Conservation (phyloP, 2,797 vertebrate genomes). For the Gambelia wislizenii region DNA sequence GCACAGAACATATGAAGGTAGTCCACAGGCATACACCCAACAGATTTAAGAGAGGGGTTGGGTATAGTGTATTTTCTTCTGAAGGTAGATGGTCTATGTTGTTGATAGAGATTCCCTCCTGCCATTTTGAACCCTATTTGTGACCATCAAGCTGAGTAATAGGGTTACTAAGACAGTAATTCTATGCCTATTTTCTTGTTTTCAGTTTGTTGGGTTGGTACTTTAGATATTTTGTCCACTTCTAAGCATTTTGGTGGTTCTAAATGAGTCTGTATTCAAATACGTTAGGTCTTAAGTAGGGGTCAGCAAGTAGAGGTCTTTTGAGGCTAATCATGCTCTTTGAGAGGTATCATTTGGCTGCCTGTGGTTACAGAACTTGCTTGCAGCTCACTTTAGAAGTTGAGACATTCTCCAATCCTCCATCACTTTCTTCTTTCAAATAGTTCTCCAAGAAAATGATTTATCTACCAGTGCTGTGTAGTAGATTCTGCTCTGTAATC, state of each 20-base stretch:
- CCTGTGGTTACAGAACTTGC: not conserved
- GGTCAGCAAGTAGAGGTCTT: not conserved
- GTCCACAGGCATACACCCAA: too few relatives aligned
- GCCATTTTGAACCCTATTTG: not conserved
- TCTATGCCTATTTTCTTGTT: not conserved
- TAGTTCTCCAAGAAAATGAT: not conserved
- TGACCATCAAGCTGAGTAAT: not conserved
- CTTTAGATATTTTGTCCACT: not conserved
- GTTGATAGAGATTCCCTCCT: not conserved
- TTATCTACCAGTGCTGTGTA: not conserved
- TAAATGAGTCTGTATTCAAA: not conserved
- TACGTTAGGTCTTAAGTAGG: not conserved
- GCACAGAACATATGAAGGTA: too few relatives aligned
- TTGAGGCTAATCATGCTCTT: not conserved
- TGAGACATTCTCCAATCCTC: not conserved
- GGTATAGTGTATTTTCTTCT: not conserved
- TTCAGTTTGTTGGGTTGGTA: not conserved
- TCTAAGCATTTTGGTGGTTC: not conserved
- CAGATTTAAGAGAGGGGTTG: too few relatives aligned
- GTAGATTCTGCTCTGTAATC: not conserved
- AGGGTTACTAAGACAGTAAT: not conserved
- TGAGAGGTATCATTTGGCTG: too few relatives aligned
- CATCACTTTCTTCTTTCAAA: not conserved
- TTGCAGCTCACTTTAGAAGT: not conserved
- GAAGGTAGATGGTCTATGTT: not conserved